Base-by-base conservation (phyloP, 2,113 vertebrate genomes). In the Alouatta palliata region DNA sequence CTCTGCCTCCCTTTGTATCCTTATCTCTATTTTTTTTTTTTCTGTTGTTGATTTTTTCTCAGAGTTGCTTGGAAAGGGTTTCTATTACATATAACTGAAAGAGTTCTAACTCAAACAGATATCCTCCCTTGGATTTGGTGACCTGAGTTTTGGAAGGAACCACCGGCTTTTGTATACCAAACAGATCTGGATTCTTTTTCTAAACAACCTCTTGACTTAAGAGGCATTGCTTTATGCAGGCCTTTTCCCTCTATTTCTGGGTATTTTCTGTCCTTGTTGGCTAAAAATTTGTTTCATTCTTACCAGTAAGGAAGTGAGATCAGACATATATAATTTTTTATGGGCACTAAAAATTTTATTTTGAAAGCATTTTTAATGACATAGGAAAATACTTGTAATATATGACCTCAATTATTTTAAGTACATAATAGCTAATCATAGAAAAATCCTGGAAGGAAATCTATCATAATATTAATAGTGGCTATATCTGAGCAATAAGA, bases 331-430 rank as follows among this genome's bases (percentile, higher is more conserved):
- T 71, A 40, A 92, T 82, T 85, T 82, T 92, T 94, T 92, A 91
- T 19, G 94, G 91, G 68, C 68, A 82, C 73, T 79, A 61, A 75
- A 87, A 89, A 32, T 82, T 94, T 56, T 87, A 76, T 96, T 95
- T 91, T 88, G 37, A 97, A 93, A 97, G 82, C 30, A 80, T 86
- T 90, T 85, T 94, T 87, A 97, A 47, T 95, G 97, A 94, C 77
- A 95, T 88, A 56, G 83, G 70, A 93, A 97, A 96, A 86, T 90
- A 79, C 21, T 79, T 89, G 16, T 96, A 95, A 97, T 91, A 86
- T 94, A 96, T 93, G 66, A 93, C 37, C 68, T 96, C 47, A 95
- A 97, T 98, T 97, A 97, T 82, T 95, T 95, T 87, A 95, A 95
- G 45, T 86, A 84, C 71, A n/a, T 94, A 94, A 93, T 89, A 96